These are phyloP conservation scores for Mystacides longicornis DNA, from an alignment of 2,888 invertebrate species.

Conservation along the genomic window DNA sequence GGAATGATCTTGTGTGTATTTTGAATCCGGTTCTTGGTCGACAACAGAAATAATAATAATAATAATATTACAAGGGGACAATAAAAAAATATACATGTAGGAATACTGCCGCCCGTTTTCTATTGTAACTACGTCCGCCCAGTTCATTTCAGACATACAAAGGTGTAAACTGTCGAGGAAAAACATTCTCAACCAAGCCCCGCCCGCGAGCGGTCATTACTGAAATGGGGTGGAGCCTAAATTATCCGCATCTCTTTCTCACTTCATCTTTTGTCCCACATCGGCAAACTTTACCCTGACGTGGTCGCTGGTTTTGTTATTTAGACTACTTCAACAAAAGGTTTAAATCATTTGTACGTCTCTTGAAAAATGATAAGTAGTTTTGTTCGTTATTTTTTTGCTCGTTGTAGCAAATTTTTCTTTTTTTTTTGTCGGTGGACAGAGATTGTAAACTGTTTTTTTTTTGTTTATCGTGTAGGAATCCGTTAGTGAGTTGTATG, in stretches of 20 bases:
- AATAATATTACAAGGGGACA: slow-evolving; percentile 10
- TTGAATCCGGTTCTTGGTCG: slow-evolving; percentile 9
- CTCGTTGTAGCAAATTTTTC: neutral
- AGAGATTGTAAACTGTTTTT: too few species aligned
- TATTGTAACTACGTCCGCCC: slow-evolving; percentile 22
- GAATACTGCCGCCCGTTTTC: slow-evolving; percentile 13
- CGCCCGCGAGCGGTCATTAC: slow-evolving; percentile 22
- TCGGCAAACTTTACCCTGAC: too few species aligned
- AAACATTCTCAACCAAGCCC: slow-evolving; percentile 11
- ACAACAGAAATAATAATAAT: slow-evolving; percentile 1
- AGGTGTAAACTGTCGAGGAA: slow-evolving; percentile 23
- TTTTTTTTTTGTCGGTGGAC: neutral
- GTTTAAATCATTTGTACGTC: too few species aligned
- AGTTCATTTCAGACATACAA: slow-evolving; percentile 19
- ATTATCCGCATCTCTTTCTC: slow-evolving; percentile 5
- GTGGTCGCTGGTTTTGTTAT: too few species aligned
- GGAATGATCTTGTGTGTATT: slow-evolving; percentile 20
- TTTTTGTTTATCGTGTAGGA: neutral
- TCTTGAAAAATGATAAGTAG: too few species aligned
- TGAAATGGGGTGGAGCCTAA: slow-evolving; percentile 16
- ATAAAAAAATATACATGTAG: slow-evolving; percentile 21
- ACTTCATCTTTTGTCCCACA: too few species aligned
- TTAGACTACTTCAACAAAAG: too few species aligned
- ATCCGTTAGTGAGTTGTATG: neutral
- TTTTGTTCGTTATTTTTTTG: neutral